These are phyloP conservation scores for Phortica magna DNA, from an alignment of 2,888 invertebrate species.

Conservation along the genomic window DNA sequence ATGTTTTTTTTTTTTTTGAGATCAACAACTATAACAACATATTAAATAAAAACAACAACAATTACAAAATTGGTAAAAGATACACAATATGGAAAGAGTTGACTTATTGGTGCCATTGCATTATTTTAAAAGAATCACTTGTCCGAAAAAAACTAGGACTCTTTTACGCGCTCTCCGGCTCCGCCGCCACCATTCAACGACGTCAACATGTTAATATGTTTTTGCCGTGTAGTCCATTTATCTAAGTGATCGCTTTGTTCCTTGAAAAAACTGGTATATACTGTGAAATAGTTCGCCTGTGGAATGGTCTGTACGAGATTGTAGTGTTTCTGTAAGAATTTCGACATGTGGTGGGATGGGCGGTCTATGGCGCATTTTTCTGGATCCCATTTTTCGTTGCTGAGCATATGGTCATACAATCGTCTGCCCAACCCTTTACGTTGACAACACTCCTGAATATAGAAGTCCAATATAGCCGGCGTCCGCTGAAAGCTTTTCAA, in stretches of 20 bases:
- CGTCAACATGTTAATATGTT: no score
- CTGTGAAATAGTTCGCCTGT: constrained; percentile 90
- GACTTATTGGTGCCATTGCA: no score
- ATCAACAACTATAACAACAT: no score
- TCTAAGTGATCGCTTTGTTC: not conserved
- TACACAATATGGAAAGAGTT: no score
- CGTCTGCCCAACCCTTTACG: constrained; percentile 89
- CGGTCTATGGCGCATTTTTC: constrained; percentile 91
- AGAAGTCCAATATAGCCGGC: constrained; percentile 94
- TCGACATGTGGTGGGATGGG: constrained; percentile 91
- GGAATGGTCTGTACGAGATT: constrained; percentile 81
- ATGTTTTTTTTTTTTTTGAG: no score
- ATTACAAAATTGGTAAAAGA: no score
- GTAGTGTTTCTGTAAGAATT: constrained; percentile 91
- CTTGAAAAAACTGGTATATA: constrained; percentile 87
- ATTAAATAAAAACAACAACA: no score
- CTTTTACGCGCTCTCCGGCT: no score
- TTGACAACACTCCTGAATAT: constrained; percentile 88
- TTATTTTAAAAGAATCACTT: no score
- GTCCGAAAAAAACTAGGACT: no score
- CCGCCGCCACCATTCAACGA: no score
- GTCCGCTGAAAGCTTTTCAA: constrained; percentile 87
- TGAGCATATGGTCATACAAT: constrained; percentile 90
- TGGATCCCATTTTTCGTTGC: constrained; percentile 84
- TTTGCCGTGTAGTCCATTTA: no score